These are phyloP conservation scores for Hiodon alosoides DNA, from an alignment of 2,113 vertebrate genomes.

Conservation along the genomic window DNA sequence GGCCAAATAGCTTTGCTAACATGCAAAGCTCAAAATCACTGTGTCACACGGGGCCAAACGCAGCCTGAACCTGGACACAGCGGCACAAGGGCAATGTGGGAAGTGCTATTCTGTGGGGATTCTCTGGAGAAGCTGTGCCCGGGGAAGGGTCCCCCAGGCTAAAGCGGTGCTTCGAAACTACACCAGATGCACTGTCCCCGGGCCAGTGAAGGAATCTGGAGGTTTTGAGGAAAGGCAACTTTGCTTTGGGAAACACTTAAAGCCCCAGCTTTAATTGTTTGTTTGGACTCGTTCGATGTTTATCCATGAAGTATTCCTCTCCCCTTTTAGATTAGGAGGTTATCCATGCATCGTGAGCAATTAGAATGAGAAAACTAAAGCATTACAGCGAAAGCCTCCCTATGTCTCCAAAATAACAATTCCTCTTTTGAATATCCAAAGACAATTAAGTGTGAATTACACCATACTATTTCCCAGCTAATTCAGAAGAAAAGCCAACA, in stretches of 20 bases:
- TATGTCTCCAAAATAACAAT: conserved; percentile 43
- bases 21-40: neutral
- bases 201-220: conserved; percentile 30
- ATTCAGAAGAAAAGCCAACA: too few species aligned
- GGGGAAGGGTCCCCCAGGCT: neutral
- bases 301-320: conserved; percentile 37
- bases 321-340: conserved; percentile 42
- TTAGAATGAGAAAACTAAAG: conserved; percentile 43
- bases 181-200: neutral
- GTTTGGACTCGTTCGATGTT: conserved; percentile 40
- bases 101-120: too few species aligned
- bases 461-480: too few species aligned
- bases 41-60: neutral
- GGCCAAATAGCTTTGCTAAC: neutral
- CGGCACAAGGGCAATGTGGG: too few species aligned
- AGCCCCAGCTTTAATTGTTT: conserved; percentile 48
- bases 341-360: conserved; percentile 36
- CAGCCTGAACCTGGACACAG: neutral
- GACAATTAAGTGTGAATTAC: conserved; percentile 34
- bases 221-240: conserved; percentile 31
- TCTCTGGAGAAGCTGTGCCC: too few species aligned
- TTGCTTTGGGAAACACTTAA: conserved; percentile 41
- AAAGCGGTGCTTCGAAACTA: neutral
- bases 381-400: conserved; percentile 40
- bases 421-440: conserved; percentile 38